A percentile compares a stretch with the other conserved stretches of the same genome.
Conservation (phyloP, 1,140 invertebrate genomes). For the Rhopalosiphum padi region DNA sequence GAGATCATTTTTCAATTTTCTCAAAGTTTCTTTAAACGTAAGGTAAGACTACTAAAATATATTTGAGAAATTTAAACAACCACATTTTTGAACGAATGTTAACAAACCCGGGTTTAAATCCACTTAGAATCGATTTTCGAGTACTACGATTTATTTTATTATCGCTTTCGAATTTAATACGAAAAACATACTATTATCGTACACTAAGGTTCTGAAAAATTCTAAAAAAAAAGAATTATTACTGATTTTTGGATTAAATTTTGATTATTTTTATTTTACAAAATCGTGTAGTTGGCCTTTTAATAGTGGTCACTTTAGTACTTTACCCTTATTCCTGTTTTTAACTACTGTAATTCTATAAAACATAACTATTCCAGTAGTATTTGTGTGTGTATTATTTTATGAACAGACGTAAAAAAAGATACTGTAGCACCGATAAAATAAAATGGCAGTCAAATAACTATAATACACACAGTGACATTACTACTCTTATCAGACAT, state of each 20-base stretch:
- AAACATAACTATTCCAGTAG: background rate
- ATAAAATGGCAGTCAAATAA: constrained; percentile 28
- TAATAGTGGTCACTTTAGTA: constrained; percentile 10
- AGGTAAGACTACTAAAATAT: background rate
- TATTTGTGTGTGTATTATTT: background rate
- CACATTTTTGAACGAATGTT: background rate
- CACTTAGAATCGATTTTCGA: background rate
- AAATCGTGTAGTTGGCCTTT: background rate
- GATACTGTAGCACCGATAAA: constrained; percentile 22
- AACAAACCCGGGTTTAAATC: background rate
- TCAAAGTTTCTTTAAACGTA: background rate
- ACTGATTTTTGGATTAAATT: background rate
- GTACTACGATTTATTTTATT: background rate
- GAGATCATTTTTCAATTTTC: background rate
- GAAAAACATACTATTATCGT: background rate
- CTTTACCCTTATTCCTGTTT: constrained; percentile 1
- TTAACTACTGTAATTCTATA: background rate
- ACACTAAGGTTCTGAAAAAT: background rate
- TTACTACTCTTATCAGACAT: background rate
- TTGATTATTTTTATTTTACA: background rate
- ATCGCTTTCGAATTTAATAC: background rate
- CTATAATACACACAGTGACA: background rate
- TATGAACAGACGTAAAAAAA: constrained; percentile 43
- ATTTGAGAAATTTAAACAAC: background rate
- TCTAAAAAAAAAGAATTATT: background rate